Evolutionary conservation across 2,113 vertebrate species (phyloP).

Genomic region (Brevimyrus niger): DNA sequence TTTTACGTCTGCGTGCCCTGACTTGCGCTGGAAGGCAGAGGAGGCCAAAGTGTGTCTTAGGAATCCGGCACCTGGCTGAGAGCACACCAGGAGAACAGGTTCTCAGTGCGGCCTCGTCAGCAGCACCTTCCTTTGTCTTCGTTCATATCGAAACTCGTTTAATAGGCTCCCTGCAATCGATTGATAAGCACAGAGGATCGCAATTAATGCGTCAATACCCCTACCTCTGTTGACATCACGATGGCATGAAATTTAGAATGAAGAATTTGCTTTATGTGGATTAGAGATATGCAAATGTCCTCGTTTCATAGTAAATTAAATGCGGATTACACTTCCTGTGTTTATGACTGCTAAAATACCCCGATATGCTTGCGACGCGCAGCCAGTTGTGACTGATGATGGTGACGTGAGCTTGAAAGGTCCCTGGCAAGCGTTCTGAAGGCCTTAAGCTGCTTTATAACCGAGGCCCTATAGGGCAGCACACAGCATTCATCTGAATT

Average conservation of each 20-base stretch:
- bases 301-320: background rate
- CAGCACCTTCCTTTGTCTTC: background rate
- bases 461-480: background rate
- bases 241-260: background rate
- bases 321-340: background rate
- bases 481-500: background rate
- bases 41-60: constrained; percentile 38
- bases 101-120: background rate
- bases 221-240: background rate
- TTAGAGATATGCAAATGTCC: background rate
- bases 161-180: background rate
- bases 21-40: constrained; percentile 51
- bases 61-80: constrained; percentile 28
- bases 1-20: constrained; percentile 38
- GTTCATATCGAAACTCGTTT: background rate
- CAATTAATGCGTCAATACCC: background rate
- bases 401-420: background rate
- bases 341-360: background rate
- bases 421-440: background rate
- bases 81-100: constrained; percentile 43
- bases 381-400: background rate
- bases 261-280: background rate
- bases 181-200: background rate
- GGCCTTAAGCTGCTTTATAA: background rate
- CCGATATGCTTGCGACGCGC: background rate